phyloP scores from a whole-genome alignment of 2,888 invertebrate genomes.

The Noctua fimbriata region DNA sequence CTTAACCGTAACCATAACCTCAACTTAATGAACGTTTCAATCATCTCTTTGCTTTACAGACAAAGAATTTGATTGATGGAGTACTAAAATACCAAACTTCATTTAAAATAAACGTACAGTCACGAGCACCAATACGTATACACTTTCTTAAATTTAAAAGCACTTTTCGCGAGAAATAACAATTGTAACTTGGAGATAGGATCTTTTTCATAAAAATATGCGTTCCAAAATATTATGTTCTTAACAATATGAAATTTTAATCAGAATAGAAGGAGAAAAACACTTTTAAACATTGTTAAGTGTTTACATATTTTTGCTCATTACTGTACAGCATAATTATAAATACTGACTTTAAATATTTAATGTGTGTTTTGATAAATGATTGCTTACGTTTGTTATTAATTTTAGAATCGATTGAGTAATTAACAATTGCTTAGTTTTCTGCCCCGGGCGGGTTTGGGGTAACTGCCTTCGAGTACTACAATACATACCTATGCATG shows the following conservation, averaged over 20 bases:
- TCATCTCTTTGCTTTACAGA: conserved; percentile 2
- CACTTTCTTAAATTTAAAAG: too few species aligned
- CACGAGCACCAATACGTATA: too few species aligned
- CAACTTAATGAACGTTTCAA: neutral
- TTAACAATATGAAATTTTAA: too few species aligned
- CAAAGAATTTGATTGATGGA: conserved; percentile 32
- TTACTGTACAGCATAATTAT: conserved; percentile 33
- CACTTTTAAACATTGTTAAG: too few species aligned
- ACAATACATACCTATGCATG: conserved; percentile 11
- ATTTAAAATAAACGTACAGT: conserved; percentile 34
- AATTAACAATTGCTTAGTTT: conserved; percentile 53
- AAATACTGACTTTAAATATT: conserved; percentile 33
- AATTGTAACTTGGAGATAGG: too few species aligned
- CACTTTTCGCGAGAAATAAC: too few species aligned
- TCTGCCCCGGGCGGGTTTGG: conserved; percentile 47
- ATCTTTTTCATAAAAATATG: too few species aligned
- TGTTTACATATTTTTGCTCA: too few species aligned
- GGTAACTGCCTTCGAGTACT: conserved; percentile 6
- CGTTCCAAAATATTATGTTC: too few species aligned
- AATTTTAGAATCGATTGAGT: conserved; percentile 59
- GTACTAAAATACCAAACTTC: conserved; percentile 17
- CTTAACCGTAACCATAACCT: neutral
- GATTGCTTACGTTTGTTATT: conserved; percentile 48
- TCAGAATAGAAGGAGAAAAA: too few species aligned
- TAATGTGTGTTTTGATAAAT: conserved; percentile 57